These are phyloP conservation scores for Chymomyza costata DNA, from an alignment of 1,140 invertebrate species.

Conservation along the genomic window DNA sequence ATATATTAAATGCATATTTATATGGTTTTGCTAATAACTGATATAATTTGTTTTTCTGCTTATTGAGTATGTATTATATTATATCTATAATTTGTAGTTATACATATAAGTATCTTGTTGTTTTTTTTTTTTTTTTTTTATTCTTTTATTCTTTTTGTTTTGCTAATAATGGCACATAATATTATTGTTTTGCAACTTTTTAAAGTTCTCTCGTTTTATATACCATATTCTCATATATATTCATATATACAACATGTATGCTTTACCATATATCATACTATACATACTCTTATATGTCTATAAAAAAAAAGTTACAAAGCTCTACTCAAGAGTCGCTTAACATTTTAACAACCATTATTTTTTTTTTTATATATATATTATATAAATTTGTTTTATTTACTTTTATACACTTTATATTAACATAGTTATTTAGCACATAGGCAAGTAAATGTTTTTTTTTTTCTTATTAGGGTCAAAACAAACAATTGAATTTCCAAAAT, in stretches of 20 bases:
- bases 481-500: no score
- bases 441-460: no score
- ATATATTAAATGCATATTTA: conserved; percentile 1
- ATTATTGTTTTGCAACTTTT: conserved; percentile 63
- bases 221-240: conserved; percentile 22
- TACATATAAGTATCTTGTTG: conserved; percentile 7
- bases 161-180: conserved; percentile 71
- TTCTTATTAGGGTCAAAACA: no score
- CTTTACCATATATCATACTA: no score
- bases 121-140: conserved; percentile 10
- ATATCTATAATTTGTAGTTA: no score
- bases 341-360: no score
- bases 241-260: conserved; percentile 9
- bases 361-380: no score
- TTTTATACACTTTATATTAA: no score
- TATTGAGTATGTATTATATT: conserved; percentile 14
- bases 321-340: no score
- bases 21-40: background rate
- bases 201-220: conserved; percentile 4
- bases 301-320: no score
- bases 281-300: conserved; percentile 7
- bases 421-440: no score
- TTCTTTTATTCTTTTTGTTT: conserved; percentile 20
- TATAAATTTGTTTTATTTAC: no score
- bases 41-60: background rate